phyloP scores from a whole-genome alignment of 1,140 invertebrate species.

The Pogonomyrmex barbatus region DNA sequence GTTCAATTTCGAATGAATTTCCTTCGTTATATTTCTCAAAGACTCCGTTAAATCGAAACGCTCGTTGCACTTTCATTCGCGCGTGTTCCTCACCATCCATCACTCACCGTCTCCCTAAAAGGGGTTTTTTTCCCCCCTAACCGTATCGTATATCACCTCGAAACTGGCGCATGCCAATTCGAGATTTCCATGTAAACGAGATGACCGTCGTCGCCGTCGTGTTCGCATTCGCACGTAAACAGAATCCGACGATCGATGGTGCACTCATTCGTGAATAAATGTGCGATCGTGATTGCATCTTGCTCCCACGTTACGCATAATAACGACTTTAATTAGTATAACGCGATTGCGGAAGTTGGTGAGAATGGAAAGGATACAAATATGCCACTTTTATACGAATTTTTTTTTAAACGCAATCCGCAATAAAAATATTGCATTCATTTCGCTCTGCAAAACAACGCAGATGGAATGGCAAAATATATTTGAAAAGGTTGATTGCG shows the following conservation, averaged over 20 bases:
- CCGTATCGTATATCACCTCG: conserved; percentile 44
- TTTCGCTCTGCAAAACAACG: not conserved
- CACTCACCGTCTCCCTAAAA: conserved; percentile 27
- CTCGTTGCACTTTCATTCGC: conserved; percentile 22
- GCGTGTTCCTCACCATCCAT: conserved; percentile 8
- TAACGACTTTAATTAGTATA: conserved; percentile 41
- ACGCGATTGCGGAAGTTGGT: not conserved
- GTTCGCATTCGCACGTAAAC: conserved; percentile 47
- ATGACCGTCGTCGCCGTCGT: conserved; percentile 28
- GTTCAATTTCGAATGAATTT: not conserved
- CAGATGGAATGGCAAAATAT: not conserved
- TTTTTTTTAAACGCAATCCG: conserved; percentile 24
- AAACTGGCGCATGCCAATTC: conserved; percentile 50
- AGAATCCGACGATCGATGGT: conserved; percentile 44
- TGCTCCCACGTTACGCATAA: conserved; percentile 43
- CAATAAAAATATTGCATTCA: not conserved
- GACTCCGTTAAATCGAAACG: conserved; percentile 6
- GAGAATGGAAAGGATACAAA: not conserved
- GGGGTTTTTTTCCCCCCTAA: conserved; percentile 15
- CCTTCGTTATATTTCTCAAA: conserved; percentile 1
- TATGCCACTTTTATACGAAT: not conserved
- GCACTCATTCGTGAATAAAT: conserved; percentile 27
- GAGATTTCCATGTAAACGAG: conserved; percentile 61
- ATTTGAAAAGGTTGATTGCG: conserved; percentile 26
- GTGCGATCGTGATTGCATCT: conserved; percentile 54